Base-by-base conservation (phyloP, 2,888 invertebrate genomes). In the Cheilosia pagana region DNA sequence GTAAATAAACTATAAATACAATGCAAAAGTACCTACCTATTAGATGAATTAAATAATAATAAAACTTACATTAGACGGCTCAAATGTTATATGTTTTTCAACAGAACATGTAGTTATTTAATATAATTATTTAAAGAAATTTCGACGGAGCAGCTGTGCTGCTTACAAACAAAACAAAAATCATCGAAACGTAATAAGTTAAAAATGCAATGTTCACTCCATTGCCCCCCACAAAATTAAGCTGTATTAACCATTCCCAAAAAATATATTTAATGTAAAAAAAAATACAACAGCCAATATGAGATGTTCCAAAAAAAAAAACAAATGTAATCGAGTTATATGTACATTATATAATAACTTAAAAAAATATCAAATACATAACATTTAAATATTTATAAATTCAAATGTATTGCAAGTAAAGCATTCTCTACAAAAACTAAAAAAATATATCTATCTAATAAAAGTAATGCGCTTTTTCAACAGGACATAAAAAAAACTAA, bases 21-120 rank as follows among this genome's bases (percentile, higher is more conserved):
- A 75, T 85, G 85, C 79, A 81, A 85, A 81, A 72, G 85, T 85
- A 85, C 85, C 85, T 85, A 85, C 79, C 68, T 68, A 62, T 60
- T 41, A 60, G 60, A 63, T 71, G 14, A 78, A 19, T 45, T 19
- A 76, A 25, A 50, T 59, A 52, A 65, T 43, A 45, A 68, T 59
- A 77, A 8, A 53, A 55, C 43, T 55, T 59, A 65, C 41, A 72
- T 75, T 71, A 67, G 55, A 81, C 75, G 62, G 75, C 81, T 85
- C 75, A 81, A 81, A 81, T 79, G 83, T 79, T 79, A 62, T 74
- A 74, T 83, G 39, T 83, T 74, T 74, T 72, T 31, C 31, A 59
- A 67, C 63, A 68, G 23, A 60, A 43, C 25, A 50, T 65, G 55
- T 39, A 48, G 50, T 76, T 78, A 72, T 77, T 71, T 71, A 71